These are phyloP conservation scores for Notospermus geniculatus DNA, from an alignment of 1,140 invertebrate genomes.

Conservation along the genomic window DNA sequence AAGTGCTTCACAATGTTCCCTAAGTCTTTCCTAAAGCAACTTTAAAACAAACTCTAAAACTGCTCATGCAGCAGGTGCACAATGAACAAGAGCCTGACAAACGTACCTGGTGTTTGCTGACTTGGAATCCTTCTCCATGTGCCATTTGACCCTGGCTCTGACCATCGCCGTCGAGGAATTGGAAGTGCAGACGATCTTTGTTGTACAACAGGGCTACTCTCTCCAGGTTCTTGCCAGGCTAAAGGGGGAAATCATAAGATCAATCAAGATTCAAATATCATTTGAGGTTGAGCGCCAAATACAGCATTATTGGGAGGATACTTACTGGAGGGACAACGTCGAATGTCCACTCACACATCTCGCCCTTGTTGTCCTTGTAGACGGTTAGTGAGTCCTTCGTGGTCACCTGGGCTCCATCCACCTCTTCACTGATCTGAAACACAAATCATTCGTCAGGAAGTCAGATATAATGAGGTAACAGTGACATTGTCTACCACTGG, in stretches of 20 bases:
- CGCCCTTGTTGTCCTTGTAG: conserved; percentile 41
- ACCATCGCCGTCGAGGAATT: conserved; percentile 19
- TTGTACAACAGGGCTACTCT: conserved; percentile 43
- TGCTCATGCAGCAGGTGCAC: too few species aligned
- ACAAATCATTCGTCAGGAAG: neutral
- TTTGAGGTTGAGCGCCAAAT: too few species aligned
- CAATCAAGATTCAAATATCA: too few species aligned
- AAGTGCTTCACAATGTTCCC: too few species aligned
- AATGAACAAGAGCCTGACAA: too few species aligned
- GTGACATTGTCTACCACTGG: too few species aligned
- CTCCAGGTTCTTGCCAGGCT: conserved; percentile 22
- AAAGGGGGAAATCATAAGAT: too few species aligned
- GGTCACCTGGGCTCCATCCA: conserved; percentile 27
- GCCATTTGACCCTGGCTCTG: conserved; percentile 32
- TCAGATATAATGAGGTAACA: too few species aligned
- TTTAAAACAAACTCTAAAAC: too few species aligned
- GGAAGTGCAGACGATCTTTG: conserved; percentile 46
- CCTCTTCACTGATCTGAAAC: conserved; percentile 35
- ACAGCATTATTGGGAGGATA: too few species aligned
- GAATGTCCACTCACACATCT: conserved; percentile 35
- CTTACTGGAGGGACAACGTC: conserved; percentile 24
- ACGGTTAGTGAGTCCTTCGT: conserved; percentile 28
- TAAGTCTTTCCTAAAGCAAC: too few species aligned
- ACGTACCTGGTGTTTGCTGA: conserved; percentile 21
- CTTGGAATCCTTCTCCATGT: conserved; percentile 34